phyloP scores from a whole-genome alignment of 2,888 invertebrate genomes.

The Acanthosepion pharaonis region DNA sequence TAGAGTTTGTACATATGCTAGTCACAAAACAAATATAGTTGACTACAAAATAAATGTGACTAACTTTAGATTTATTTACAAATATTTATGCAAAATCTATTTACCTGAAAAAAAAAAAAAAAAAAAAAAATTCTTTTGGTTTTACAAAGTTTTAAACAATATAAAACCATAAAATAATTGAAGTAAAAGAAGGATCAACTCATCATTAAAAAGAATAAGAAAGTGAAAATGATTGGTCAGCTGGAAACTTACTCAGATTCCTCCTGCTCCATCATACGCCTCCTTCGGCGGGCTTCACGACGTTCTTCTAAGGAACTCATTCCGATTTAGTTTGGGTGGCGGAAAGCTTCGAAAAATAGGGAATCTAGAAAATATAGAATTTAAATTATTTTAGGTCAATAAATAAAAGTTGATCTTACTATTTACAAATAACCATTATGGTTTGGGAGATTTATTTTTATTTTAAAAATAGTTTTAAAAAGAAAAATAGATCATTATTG shows the following conservation, averaged over 20 bases:
- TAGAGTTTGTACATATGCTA: too few relatives aligned
- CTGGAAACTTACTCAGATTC: constrained; percentile 37
- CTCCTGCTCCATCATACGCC: neutral
- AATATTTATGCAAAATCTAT: constrained; percentile 24
- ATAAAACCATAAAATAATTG: neutral
- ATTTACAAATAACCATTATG: neutral
- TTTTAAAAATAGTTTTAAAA: neutral
- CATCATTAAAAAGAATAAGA: neutral
- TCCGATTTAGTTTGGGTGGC: constrained; percentile 35
- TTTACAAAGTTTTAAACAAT: neutral
- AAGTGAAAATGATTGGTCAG: neutral
- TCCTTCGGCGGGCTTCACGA: constrained; percentile 43
- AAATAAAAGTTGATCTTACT: too few relatives aligned
- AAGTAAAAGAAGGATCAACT: neutral
- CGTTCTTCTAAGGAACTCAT: constrained; percentile 46
- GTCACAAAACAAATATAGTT: too few relatives aligned
- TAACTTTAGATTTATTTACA: neutral
- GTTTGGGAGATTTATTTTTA: neutral
- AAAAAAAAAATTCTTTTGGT: neutral
- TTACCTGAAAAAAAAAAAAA: neutral
- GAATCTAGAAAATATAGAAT: neutral
- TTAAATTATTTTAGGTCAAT: neutral
- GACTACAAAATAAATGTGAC: neutral
- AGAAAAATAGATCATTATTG: neutral
- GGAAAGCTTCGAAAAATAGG: constrained; percentile 39